Evolutionary conservation across 2,888 invertebrate species (phyloP).

Genomic region (Lamproptera curius): DNA sequence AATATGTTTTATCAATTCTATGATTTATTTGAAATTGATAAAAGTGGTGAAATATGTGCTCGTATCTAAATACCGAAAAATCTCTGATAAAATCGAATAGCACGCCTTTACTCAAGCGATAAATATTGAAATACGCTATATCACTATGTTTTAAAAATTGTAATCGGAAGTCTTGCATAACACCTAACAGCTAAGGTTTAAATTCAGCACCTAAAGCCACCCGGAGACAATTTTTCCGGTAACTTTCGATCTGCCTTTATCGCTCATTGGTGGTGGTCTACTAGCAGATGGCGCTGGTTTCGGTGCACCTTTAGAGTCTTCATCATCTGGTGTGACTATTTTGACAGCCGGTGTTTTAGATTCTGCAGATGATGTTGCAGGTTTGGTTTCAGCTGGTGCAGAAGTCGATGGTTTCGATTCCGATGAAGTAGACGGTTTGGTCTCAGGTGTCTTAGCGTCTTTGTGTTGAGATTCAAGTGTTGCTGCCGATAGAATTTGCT

Average conservation of each 20-base stretch:
- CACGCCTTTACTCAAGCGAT: too few species aligned
- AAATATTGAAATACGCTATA: too few species aligned
- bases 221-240: constrained; percentile 86
- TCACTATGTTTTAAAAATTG: too few species aligned
- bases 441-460: constrained; percentile 28
- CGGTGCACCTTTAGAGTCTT: constrained; percentile 8
- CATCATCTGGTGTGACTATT: constrained; percentile 23
- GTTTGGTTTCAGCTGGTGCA: constrained; percentile 24
- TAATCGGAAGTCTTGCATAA: too few species aligned
- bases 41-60: too few species aligned
- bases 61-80: too few species aligned
- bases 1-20: too few species aligned
- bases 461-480: constrained; percentile 50
- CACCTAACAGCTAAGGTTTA: too few species aligned
- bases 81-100: too few species aligned
- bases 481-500: constrained; percentile 62
- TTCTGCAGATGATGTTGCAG: constrained; percentile 33
- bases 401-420: constrained; percentile 30
- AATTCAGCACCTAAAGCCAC: constrained; percentile 77
- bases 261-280: constrained; percentile 59
- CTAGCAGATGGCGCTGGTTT: constrained; percentile 52
- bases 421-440: constrained; percentile 24
- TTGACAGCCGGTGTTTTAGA: constrained; percentile 29
- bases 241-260: constrained; percentile 83
- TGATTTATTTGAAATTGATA: too few species aligned